Percentiles rank a stretch among this genome's conserved stretches.
phyloP scores from a whole-genome alignment of 1,140 invertebrate genomes.

The Metopolophium dirhodum region DNA sequence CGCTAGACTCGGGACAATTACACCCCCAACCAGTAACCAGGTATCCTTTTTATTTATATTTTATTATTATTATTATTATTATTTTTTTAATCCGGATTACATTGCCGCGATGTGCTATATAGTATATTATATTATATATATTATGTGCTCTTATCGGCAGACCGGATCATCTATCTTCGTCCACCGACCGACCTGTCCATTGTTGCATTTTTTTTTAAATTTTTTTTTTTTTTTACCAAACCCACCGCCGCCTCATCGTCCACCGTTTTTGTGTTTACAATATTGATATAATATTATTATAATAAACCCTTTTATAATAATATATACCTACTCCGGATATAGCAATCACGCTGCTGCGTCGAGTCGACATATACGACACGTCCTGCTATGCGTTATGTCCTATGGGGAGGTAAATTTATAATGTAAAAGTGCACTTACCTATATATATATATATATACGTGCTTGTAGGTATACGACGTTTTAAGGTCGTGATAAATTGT shows the following conservation, averaged over 20 bases:
- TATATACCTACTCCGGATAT: neutral
- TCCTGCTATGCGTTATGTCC: neutral
- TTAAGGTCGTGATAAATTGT: neutral
- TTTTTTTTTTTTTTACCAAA: neutral
- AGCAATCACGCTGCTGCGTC: neutral
- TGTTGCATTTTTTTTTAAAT: slow-evolving; percentile 32
- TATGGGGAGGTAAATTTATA: neutral
- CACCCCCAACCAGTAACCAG: slow-evolving; percentile 36
- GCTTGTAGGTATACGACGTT: neutral
- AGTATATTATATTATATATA: neutral
- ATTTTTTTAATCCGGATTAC: slow-evolving; percentile 52
- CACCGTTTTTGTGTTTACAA: neutral
- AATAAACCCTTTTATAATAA: neutral
- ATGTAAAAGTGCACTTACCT: neutral
- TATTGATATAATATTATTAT: neutral
- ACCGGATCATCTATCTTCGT: slow-evolving; percentile 55
- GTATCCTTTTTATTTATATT: slow-evolving; percentile 6
- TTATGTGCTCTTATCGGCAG: slow-evolving; percentile 35
- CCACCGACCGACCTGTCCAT: slow-evolving; percentile 32
- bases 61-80: neutral
- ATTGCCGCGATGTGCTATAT: slow-evolving; percentile 8
- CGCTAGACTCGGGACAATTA: slow-evolving; percentile 51
- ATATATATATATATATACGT: neutral
- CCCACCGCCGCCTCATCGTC: neutral
- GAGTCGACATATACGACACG: neutral